Evolutionary conservation across 2,113 vertebrate species (phyloP), one percentile per base, ranked within the genome.

Genomic region (Gila orcuttii): DNA sequence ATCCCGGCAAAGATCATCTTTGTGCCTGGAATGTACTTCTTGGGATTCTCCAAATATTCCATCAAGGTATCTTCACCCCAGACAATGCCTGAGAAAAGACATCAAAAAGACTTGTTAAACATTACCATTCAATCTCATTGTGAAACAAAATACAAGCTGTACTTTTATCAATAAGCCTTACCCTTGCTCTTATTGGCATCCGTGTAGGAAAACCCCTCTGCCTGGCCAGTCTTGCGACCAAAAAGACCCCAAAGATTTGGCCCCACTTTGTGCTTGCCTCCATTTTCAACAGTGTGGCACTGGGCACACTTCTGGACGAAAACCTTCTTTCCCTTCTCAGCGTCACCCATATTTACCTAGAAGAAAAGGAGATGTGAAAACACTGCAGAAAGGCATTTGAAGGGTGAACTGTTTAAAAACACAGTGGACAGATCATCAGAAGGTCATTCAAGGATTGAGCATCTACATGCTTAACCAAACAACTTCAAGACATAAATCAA

Each of bases 1-100:
- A 97, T 96, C 64, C 96, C 95, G 86, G 94, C 94, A 79, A 98
- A 98, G 90, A 96, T 91, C 90, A 95, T 96, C 94, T 97, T 97
- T 75, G 94, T 97, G 91, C 94, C 95, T 85, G 95, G 95, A 90
- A 96, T 97, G 90, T 96, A 96, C 90, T 97, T 98, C 93, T 97
- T 97, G 42, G 96, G 95, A 85, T 97, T 97, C 87, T 97, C 96
- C 93, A 98, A 93, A 92, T 97, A 97, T 66, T 96, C 88, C 88
- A 90, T 94, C 66, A 96, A 89, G 74, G 95, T 97, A 2, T 90
- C 92, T 33, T 97, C 95, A 80, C 86, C 80, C 95, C 96, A 97
- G 79, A 88, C 15, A 80, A 97, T 89, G 59, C 94, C 96, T 96
- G 84, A 8, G 91, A 90, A 73, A 31, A 84, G 19, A 21, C 19